A percentile compares a stretch with the other conserved stretches of the same genome.
Evolutionary conservation across 2,113 vertebrate species (phyloP).

Genomic region (Coptodon rendalli): DNA sequence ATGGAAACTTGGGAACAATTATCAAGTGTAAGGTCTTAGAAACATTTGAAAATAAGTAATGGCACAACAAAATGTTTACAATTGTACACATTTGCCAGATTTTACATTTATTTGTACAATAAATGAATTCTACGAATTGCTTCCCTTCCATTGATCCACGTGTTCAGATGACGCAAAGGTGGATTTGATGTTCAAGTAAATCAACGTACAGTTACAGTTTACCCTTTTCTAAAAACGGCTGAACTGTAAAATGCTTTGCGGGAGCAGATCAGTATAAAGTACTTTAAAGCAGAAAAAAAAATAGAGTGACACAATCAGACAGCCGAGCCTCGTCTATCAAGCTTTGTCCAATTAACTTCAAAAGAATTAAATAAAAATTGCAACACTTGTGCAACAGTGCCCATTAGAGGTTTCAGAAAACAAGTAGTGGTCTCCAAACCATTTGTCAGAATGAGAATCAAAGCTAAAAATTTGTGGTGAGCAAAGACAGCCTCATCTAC

Average conservation of each 20-base stretch:
- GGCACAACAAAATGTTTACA: accelerated
- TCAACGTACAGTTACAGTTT: not conserved
- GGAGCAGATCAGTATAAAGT: not conserved
- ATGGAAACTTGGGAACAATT: not conserved
- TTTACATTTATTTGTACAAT: not conserved
- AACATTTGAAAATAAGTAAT: not conserved
- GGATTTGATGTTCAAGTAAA: not conserved
- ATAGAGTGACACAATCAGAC: not conserved
- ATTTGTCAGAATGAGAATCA: not conserved
- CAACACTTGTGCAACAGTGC: not conserved
- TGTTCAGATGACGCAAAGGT: not conserved
- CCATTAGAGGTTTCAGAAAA: not conserved
- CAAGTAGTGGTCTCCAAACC: not conserved
- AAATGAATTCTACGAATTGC: not conserved
- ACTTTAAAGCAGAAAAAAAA: not conserved
- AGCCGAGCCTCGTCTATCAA: not conserved
- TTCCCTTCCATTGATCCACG: not conserved
- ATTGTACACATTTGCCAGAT: not conserved
- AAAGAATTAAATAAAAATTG: not conserved
- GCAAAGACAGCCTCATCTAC: not conserved
- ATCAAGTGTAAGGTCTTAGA: not conserved
- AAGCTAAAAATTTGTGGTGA: not conserved
- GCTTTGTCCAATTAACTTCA: not conserved
- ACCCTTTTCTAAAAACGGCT: accelerated
- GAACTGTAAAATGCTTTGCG: not conserved